These are phyloP conservation scores for Phytoseiulus persimilis DNA, from an alignment of 2,888 invertebrate species.

Conservation along the genomic window DNA sequence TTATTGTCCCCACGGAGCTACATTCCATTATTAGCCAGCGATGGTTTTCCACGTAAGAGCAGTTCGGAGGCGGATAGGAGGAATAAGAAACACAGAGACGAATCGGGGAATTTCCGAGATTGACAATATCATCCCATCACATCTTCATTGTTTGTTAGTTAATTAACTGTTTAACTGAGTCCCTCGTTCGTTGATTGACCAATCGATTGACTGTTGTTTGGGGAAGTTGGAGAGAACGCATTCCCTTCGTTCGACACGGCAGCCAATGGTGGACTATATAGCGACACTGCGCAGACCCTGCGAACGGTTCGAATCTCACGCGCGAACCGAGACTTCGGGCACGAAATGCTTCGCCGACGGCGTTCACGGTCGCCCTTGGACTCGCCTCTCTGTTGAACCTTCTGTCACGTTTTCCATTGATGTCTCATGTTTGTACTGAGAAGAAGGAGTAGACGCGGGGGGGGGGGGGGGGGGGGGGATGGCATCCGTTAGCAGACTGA, in stretches of 20 bases:
- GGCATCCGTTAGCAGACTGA: not conserved
- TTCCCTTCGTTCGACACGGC: not conserved
- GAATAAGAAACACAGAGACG: not conserved
- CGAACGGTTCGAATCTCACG: not conserved
- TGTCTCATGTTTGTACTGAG: not conserved
- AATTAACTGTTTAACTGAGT: not conserved
- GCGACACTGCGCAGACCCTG: not conserved
- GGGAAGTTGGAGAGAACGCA: not conserved
- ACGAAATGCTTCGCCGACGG: not conserved
- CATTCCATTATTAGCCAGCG: not conserved
- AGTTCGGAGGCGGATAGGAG: not conserved
- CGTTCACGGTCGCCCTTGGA: not conserved
- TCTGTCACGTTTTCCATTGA: not conserved
- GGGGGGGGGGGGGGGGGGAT: no score
- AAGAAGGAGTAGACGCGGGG: no score
- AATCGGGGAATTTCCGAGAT: not conserved
- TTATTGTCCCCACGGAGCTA: not conserved
- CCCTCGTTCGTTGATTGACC: not conserved
- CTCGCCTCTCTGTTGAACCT: not conserved
- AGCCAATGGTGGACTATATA: not conserved
- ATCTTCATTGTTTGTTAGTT: not conserved
- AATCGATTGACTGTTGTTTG: not conserved
- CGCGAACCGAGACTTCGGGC: not conserved
- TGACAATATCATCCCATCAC: not conserved
- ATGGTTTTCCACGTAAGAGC: not conserved